Percentiles rank a stretch among this genome's conserved stretches.
Evolutionary conservation across 2,888 invertebrate genomes (phyloP).

Genomic region (Acrocyrtus sp.): DNA sequence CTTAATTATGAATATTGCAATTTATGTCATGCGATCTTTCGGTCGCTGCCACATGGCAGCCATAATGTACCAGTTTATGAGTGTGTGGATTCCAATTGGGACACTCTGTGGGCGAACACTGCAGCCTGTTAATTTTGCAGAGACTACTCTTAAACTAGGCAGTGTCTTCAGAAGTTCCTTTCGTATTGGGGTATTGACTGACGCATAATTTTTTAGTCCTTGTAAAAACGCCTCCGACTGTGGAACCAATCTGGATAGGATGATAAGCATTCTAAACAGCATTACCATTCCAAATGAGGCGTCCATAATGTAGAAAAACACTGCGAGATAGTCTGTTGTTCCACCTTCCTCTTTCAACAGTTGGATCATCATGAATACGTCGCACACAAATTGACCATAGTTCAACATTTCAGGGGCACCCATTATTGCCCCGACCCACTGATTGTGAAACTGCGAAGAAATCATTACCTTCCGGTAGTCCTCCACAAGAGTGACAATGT

Average conservation of each 20-base stretch:
- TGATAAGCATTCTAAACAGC: conserved; percentile 54
- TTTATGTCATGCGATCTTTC: no score
- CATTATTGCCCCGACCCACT: conserved; percentile 49
- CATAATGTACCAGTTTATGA: conserved; percentile 48
- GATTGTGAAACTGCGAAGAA: conserved; percentile 34
- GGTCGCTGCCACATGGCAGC: conserved; percentile 56
- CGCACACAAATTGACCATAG: conserved; percentile 48
- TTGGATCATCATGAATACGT: conserved; percentile 53
- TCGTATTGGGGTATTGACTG: conserved; percentile 34
- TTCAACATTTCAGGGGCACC: conserved; percentile 41
- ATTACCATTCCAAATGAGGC: conserved; percentile 52
- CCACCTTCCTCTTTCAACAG: conserved; percentile 52
- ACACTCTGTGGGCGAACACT: conserved; percentile 30
- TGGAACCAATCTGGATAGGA: conserved; percentile 41
- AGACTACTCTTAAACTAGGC: conserved; percentile 28
- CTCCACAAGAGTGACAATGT: conserved; percentile 26
- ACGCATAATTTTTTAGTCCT: conserved; percentile 23
- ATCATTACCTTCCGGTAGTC: conserved; percentile 52
- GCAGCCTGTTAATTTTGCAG: conserved; percentile 42
- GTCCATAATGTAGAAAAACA: conserved; percentile 45
- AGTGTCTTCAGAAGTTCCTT: conserved; percentile 32
- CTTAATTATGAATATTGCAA: no score
- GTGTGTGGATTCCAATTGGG: conserved; percentile 37
- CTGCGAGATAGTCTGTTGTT: conserved; percentile 39
- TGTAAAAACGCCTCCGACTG: conserved; percentile 41